Conservation (phyloP, 2,113 vertebrate species). For the Lampris megalopsis region DNA sequence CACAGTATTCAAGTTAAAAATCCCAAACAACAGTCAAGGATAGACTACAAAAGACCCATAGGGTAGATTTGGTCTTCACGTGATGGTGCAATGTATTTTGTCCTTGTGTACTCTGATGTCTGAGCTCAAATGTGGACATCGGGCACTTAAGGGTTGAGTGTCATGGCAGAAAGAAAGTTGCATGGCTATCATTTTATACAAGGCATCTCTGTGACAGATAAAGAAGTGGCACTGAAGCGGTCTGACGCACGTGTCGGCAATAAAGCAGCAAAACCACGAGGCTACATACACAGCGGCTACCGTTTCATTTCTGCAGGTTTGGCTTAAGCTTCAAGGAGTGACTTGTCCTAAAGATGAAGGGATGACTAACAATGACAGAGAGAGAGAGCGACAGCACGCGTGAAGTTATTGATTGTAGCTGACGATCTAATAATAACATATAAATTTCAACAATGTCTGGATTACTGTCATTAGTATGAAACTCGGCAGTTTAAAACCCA, state of each 20-base stretch:
- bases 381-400: too few species aligned
- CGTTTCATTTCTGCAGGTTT: neutral
- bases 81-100: neutral
- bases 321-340: neutral
- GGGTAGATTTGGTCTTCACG: conserved; percentile 1
- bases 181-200: conserved; percentile 23
- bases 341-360: neutral
- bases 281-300: neutral
- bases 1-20: conserved; percentile 45
- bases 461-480: neutral
- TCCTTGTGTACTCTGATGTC: conserved; percentile 10
- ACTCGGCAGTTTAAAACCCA: conserved; percentile 1
- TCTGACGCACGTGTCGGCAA: neutral
- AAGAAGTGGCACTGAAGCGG: neutral
- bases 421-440: neutral
- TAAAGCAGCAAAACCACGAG: neutral
- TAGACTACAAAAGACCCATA: conserved; percentile 46
- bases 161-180: conserved; percentile 46
- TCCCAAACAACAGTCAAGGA: conserved; percentile 37
- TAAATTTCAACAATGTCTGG: neutral
- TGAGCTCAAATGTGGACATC: conserved; percentile 23
- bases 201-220: conserved; percentile 45
- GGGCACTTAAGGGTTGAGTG: conserved; percentile 64
- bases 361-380: neutral
- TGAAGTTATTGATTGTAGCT: conserved; percentile 12